Evolutionary conservation across 2,888 invertebrate genomes (phyloP).

Genomic region (Branchellion lobata): DNA sequence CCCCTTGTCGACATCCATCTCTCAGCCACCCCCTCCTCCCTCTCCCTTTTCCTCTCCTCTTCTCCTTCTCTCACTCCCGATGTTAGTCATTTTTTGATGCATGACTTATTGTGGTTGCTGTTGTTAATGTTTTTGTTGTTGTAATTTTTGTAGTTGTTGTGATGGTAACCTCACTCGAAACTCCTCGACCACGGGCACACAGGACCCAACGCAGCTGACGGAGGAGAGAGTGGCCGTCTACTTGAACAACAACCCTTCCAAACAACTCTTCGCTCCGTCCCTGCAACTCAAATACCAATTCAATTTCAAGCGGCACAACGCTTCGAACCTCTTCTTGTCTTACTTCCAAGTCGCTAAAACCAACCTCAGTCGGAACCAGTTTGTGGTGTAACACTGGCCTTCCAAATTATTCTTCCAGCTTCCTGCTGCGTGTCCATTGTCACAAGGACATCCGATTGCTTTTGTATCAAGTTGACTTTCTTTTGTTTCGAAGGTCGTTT

Average conservation of each 20-base stretch:
- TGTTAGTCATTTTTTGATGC: background rate
- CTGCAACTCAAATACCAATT: background rate
- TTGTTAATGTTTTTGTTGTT: background rate
- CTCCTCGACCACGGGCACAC: background rate
- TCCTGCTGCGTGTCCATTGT: no score
- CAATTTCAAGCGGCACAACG: background rate
- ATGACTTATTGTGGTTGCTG: background rate
- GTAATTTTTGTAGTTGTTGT: background rate
- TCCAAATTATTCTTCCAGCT: no score
- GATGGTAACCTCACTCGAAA: background rate
- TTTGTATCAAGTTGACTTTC: no score
- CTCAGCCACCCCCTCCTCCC: background rate
- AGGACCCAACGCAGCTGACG: no score
- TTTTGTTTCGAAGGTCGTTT: no score
- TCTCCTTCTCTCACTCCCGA: background rate
- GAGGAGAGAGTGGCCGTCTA: slow-evolving; percentile 35
- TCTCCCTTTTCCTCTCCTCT: background rate
- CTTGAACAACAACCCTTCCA: slow-evolving; percentile 8
- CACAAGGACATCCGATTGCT: no score
- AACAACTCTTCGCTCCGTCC: background rate
- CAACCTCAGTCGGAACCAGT: slow-evolving; percentile 2
- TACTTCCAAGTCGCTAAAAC: slow-evolving; percentile 4
- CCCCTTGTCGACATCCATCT: slow-evolving; percentile 4
- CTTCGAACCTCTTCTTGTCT: background rate
- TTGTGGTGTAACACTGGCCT: background rate